Evolutionary conservation across 2,888 invertebrate genomes (phyloP).

Genomic region (Andricus quercusramuli): DNA sequence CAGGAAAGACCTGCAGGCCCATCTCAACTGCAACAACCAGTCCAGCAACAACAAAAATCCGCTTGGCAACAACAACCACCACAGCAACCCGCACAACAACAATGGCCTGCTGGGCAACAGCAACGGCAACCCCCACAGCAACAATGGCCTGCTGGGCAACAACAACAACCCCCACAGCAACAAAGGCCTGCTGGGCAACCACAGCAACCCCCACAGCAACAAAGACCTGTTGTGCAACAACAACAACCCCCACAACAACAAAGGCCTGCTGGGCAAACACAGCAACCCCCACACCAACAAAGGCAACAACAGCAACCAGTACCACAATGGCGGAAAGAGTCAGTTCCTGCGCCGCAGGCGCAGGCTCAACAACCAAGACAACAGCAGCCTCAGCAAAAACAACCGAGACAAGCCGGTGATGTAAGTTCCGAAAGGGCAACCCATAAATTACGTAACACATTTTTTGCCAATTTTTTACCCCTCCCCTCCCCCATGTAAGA

Average conservation of each 20-base stretch:
- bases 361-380: not conserved
- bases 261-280: not conserved
- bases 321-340: too few relatives aligned
- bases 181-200: too few relatives aligned
- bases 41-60: not conserved
- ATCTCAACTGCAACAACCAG: not conserved
- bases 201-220: not conserved
- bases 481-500: too few relatives aligned
- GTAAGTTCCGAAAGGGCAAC: not conserved
- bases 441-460: too few relatives aligned
- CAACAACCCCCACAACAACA: not conserved
- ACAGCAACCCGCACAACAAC: too few relatives aligned
- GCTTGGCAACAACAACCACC: too few relatives aligned
- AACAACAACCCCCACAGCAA: not conserved
- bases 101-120: too few relatives aligned
- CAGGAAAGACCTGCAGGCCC: not conserved
- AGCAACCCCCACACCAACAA: not conserved
- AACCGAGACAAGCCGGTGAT: not conserved
- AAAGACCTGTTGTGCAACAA: not conserved
- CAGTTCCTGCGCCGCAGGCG: not conserved
- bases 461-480: too few relatives aligned
- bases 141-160: not conserved
- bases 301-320: not conserved
- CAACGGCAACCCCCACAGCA: not conserved
- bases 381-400: not conserved